These are phyloP conservation scores for Aratinga solstitialis DNA, from an alignment of 2,797 vertebrate species.

Conservation along the genomic window DNA sequence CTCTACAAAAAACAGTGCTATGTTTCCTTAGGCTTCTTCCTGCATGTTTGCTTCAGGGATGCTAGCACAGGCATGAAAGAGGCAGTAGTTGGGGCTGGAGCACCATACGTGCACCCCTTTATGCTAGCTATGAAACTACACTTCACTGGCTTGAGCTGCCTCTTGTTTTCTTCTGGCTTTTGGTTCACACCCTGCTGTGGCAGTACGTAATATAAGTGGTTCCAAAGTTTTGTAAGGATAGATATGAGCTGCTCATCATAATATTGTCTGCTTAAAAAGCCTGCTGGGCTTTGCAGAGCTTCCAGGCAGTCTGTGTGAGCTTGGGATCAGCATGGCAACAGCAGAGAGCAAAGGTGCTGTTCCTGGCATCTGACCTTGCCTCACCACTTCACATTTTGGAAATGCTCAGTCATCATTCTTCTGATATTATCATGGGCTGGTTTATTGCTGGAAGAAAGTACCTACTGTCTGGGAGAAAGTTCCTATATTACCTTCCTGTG, in stretches of 20 bases:
- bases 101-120: accelerated
- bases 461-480: neutral
- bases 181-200: neutral
- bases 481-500: neutral
- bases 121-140: accelerated
- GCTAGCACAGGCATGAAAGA: neutral
- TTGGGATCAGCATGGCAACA: neutral
- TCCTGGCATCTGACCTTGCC: neutral
- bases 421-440: neutral
- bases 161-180: neutral
- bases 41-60: neutral
- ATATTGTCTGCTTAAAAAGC: neutral
- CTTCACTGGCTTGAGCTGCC: accelerated
- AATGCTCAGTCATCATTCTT: neutral
- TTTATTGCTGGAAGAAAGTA: neutral
- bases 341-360: neutral
- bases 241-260: neutral
- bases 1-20: neutral
- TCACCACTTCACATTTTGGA: neutral
- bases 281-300: accelerated
- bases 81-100: neutral
- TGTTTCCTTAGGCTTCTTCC: neutral
- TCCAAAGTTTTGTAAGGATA: neutral
- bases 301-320: neutral
- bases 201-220: neutral